Evolutionary conservation across 2,888 invertebrate genomes (phyloP), one percentile per base, ranked within the genome.

Genomic region (Gasteruption jaculator): DNA sequence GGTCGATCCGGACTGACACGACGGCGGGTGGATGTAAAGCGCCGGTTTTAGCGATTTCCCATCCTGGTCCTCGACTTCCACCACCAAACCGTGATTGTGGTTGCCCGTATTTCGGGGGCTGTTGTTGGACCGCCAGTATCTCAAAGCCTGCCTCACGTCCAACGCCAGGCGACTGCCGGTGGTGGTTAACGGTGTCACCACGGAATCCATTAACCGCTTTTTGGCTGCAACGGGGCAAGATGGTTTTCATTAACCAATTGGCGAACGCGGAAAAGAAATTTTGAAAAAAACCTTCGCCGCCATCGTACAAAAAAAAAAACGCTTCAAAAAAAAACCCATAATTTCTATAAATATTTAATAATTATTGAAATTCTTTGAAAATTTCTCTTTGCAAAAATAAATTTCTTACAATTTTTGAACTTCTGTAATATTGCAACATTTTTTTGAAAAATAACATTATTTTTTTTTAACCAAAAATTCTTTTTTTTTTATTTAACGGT

Each of bases 1-100:
- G n/a, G n/a, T n/a, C n/a, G n/a, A n/a, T 37, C n/a, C n/a, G 14
- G 37, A 27, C 27, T 53, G 54, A 47, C 69, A 69, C 12, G 62
- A 56, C 5, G 63, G 56, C 41, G 64, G 56, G 26, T 74, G 74
- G 61, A 79, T 76, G 61, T 74, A 75, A 50, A 68, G 66, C 45
- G 71, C 66, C 1, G 78, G 75, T 44, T 73, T 73, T 37, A 78
- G 57, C 2, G 73, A 59, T 43, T 69, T 71, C 5, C 76, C 76
- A 37, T 79, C 78, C 59, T 80, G 79, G 59, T 80, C 78, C 60
- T 80, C 79, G 15, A 80, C 77, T 52, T 77, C 72, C n/a, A 80
- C 68, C 10, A 74, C 74, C 43, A 79, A 54, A 1, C 76, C 79
- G 37, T 70, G 68, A 50, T 69, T 69, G 60, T 61, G 74, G 42